Base-by-base conservation (phyloP, 2,797 vertebrate species). In the Limnodromus scolopaceus region DNA sequence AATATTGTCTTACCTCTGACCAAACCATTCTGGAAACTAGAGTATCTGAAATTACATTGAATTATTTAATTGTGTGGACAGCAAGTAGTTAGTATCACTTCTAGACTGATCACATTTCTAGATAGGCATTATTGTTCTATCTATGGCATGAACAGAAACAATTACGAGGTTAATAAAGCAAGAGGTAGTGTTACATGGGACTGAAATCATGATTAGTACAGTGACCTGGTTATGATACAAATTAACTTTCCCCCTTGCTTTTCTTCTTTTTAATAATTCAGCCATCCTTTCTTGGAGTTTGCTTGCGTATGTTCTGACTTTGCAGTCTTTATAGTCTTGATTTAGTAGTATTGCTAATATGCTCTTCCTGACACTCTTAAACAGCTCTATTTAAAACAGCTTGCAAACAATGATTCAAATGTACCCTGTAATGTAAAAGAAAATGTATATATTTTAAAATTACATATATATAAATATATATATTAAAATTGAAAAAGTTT, bases 21-120 rank as follows among this genome's bases (percentile, higher is more conserved):
- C 65, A 98, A 98, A 97, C 78, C 92, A 95, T 98, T 98, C 97
- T 98, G 98, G 98, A 99, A 99, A 99, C 97, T 89, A 85, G 84
- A 96, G 97, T 97, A 98, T 99, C 98, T 99, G 98, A 99, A 99
- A 99, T 99, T 98, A 99, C 99, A 97, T 98, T 99, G 98, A 99
- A 99, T 99, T 99, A 99, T 99, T 97, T 99, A 99, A 99, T 98
- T 98, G 94, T 95, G 98, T 98, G 98, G 98, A 98, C 97, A 98
- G 98, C 98, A 97, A 98, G 98, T 98, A 98, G 98, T 99, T 99
- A 99, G 98, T 98, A 98, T 98, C 98, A 97, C 98, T 99, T 98
- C 98, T 97, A 96, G 97, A 93, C 98, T 66, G 98, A 99, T 99
- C 99, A 98, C 94, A 96, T 99, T 99, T 99, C 99, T 98, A 97